Evolutionary conservation across 1,140 invertebrate species (phyloP).

Genomic region (Stenopsyche tienmushanensis): DNA sequence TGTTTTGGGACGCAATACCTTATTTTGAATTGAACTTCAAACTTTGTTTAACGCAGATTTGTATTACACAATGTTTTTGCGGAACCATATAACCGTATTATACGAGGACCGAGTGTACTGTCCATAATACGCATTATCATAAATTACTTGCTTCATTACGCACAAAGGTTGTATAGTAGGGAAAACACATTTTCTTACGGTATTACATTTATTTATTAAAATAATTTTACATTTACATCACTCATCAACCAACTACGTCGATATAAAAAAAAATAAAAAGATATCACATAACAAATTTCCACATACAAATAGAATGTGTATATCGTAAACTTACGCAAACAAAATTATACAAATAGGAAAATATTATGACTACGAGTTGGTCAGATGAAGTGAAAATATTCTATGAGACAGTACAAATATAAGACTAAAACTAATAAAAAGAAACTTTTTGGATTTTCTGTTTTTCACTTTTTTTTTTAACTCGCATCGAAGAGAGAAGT

Average conservation of each 20-base stretch:
- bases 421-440: constrained; percentile 39
- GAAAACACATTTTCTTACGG: too few species aligned
- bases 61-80: too few species aligned
- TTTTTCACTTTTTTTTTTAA: constrained; percentile 39
- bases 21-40: too few species aligned
- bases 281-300: constrained; percentile 8
- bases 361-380: constrained; percentile 20
- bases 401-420: constrained; percentile 41
- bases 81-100: too few species aligned
- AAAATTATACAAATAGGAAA: background rate
- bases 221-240: constrained; percentile 42
- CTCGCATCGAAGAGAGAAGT: constrained; percentile 1
- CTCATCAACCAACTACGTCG: constrained; percentile 34
- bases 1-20: too few species aligned
- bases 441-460: constrained; percentile 41
- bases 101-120: too few species aligned
- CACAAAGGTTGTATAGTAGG: too few species aligned
- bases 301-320: background rate
- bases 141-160: too few species aligned
- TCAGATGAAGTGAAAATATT: constrained; percentile 35
- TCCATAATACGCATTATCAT: too few species aligned
- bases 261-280: constrained; percentile 9
- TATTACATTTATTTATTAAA: constrained; percentile 42
- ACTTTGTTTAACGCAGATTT: too few species aligned
- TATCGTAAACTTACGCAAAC: background rate